Evolutionary conservation across 2,888 invertebrate species (phyloP).

Genomic region (Epicampocera succincta): DNA sequence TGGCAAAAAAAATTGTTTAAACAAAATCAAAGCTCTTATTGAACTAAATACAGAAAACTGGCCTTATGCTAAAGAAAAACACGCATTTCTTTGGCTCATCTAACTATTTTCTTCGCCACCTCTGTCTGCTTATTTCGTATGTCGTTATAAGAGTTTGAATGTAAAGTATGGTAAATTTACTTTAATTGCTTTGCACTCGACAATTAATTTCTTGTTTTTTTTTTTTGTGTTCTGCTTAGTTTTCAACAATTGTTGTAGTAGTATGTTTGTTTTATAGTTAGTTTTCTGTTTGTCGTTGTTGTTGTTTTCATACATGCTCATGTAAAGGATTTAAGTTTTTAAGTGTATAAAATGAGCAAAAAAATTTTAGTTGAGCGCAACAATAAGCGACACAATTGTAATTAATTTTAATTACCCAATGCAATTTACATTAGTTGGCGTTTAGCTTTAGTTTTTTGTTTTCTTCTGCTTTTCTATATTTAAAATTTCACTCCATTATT

Average conservation of each 20-base stretch:
- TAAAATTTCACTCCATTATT: constrained; percentile 29
- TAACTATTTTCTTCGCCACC: constrained; percentile 10
- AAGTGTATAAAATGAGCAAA: constrained; percentile 59
- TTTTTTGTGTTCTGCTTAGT: neutral
- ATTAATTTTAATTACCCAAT: constrained; percentile 68
- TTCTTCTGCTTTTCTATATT: constrained; percentile 1
- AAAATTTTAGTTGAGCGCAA: constrained; percentile 36
- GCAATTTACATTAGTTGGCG: constrained; percentile 52
- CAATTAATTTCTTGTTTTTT: constrained; percentile 60
- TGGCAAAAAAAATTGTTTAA: too few species aligned
- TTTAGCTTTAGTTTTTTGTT: constrained; percentile 21
- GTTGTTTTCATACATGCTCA: constrained; percentile 19
- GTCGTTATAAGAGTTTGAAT: constrained; percentile 43
- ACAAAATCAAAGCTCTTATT: too few species aligned
- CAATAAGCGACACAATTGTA: constrained; percentile 51
- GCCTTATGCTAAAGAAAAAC: too few species aligned
- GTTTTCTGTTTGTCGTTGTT: neutral
- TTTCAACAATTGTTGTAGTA: constrained; percentile 11
- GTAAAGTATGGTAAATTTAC: constrained; percentile 62
- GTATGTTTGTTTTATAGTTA: constrained; percentile 28
- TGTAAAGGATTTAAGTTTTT: constrained; percentile 50
- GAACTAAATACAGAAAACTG: too few species aligned
- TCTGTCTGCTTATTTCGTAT: neutral
- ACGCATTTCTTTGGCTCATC: neutral
- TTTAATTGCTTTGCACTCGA: constrained; percentile 68